Conservation (phyloP, 2,888 invertebrate genomes). For the Calliphora vomitoria region DNA sequence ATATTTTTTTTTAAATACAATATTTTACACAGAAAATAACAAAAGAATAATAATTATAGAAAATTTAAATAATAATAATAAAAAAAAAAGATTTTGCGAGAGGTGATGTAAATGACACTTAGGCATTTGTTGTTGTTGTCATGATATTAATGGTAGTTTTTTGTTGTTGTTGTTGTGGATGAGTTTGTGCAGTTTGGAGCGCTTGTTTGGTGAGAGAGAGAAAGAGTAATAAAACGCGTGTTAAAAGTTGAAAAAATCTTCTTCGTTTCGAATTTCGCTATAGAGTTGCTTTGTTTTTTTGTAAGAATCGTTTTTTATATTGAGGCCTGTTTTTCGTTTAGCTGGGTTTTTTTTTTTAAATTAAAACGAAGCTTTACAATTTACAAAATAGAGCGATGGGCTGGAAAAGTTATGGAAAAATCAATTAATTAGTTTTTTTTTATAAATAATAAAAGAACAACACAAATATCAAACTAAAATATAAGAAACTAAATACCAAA, state of each 20-base stretch:
- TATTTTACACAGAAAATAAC: slow-evolving; percentile 76
- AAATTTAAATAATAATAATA: slow-evolving; percentile 38
- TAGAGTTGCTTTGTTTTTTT: slow-evolving; percentile 19
- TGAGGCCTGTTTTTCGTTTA: slow-evolving; percentile 73
- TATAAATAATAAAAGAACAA: not conserved
- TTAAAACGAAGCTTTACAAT: slow-evolving; percentile 26
- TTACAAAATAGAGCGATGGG: slow-evolving; percentile 57
- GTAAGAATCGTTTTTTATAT: slow-evolving; percentile 62
- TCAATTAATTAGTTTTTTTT: not conserved
- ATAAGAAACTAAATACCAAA: slow-evolving; percentile 76
- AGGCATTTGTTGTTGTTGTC: slow-evolving; percentile 38
- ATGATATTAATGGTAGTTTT: slow-evolving; percentile 7
- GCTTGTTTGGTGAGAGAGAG: not conserved
- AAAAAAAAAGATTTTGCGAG: slow-evolving; percentile 55
- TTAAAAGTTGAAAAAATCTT: slow-evolving; percentile 74
- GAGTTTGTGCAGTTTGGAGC: slow-evolving; percentile 9
- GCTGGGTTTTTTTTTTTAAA: slow-evolving; percentile 68
- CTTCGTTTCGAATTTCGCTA: slow-evolving; percentile 73
- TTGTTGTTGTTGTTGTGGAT: slow-evolving; percentile 42
- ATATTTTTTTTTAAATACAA: slow-evolving; percentile 77
- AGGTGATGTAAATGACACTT: slow-evolving; percentile 67
- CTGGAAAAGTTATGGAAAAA: slow-evolving; percentile 14
- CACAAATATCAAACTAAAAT: slow-evolving; percentile 53
- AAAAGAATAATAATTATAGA: slow-evolving; percentile 51
- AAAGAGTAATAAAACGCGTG: not conserved